Evolutionary conservation across 1,140 invertebrate genomes (phyloP).

Genomic region (Cydia fagiglandana): DNA sequence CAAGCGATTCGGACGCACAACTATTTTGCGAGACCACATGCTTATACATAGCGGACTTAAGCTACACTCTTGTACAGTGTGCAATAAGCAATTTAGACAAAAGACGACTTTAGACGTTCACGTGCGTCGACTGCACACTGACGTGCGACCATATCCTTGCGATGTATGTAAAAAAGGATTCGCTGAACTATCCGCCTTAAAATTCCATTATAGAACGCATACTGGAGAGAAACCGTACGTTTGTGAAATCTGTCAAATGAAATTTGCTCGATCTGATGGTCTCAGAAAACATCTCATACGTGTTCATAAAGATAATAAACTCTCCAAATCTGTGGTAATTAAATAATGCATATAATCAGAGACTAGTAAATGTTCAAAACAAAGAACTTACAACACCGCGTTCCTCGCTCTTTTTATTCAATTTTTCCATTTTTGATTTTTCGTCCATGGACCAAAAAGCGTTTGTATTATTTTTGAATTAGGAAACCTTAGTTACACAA

Average conservation of each 20-base stretch:
- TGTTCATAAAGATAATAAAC: not conserved
- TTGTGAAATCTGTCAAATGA: not conserved
- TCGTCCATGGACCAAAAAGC: too few species aligned
- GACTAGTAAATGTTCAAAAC: too few species aligned
- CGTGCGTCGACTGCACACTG: not conserved
- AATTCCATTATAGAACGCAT: not conserved
- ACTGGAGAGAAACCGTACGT: not conserved
- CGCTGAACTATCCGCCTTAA: not conserved
- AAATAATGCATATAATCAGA: not conserved
- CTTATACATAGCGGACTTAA: not conserved
- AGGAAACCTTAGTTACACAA: too few species aligned
- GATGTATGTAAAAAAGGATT: not conserved
- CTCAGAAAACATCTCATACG: not conserved
- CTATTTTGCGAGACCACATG: not conserved
- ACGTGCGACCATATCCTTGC: not conserved
- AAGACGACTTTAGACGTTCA: not conserved
- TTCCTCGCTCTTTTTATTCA: too few species aligned
- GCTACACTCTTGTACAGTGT: not conserved
- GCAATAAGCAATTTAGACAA: slow-evolving; percentile 1
- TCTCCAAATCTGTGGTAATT: not conserved
- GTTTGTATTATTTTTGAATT: too few species aligned
- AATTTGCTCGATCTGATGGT: not conserved
- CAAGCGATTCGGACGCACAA: not conserved
- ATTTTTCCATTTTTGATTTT: too few species aligned
- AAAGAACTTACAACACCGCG: too few species aligned